Evolutionary conservation across 2,113 vertebrate genomes (phyloP).

Genomic region (Anhinga rufa): DNA sequence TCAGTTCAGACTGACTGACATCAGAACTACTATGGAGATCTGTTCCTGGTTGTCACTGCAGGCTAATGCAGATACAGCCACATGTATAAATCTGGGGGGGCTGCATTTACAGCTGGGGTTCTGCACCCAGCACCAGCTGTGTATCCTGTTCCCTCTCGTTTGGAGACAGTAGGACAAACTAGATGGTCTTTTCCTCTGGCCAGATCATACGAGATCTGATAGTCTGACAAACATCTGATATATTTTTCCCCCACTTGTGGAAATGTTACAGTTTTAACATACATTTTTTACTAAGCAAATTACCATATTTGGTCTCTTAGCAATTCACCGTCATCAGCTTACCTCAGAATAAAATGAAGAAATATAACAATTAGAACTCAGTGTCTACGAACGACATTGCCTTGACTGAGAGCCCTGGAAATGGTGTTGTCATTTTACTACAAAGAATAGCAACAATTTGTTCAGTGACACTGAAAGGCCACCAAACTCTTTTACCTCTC

Average conservation of each 20-base stretch:
- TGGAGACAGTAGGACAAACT: not conserved
- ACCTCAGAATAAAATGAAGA: not conserved
- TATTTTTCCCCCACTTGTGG: not conserved
- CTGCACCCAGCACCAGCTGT: not conserved
- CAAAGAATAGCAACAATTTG: constrained; percentile 13
- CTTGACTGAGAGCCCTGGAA: not conserved
- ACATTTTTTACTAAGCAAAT: not conserved
- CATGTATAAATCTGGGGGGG: fast-evolving
- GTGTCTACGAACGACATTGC: not conserved
- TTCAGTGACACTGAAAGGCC: constrained; percentile 23
- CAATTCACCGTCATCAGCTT: not conserved
- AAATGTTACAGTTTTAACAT: not conserved
- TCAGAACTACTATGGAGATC: not conserved
- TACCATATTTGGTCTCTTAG: not conserved
- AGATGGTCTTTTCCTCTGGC: not conserved
- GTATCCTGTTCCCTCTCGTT: not conserved
- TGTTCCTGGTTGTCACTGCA: not conserved
- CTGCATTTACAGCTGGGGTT: not conserved
- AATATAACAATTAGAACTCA: not conserved
- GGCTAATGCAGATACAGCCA: not conserved
- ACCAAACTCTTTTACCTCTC: constrained; percentile 6
- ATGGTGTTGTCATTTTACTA: not conserved
- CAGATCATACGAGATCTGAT: not conserved
- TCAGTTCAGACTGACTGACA: fast-evolving
- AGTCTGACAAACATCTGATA: not conserved